A percentile compares a stretch with the other conserved stretches of the same genome.
Evolutionary conservation across 2,888 invertebrate species (phyloP).

Genomic region (Trissoscelio sp.): DNA sequence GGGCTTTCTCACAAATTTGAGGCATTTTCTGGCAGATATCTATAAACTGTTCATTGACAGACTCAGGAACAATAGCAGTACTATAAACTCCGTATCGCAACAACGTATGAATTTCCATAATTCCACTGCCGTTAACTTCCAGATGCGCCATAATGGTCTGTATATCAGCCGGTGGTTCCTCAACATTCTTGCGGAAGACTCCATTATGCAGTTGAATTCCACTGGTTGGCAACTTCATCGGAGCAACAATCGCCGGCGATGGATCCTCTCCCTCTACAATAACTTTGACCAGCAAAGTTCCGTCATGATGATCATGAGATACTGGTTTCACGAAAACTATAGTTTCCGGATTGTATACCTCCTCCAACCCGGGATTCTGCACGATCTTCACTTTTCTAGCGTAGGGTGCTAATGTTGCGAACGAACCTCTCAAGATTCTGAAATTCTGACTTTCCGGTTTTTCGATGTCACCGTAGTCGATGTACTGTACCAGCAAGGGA

Average conservation of each 20-base stretch:
- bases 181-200: neutral
- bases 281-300: neutral
- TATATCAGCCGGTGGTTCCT: neutral
- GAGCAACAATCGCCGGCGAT: too few relatives aligned
- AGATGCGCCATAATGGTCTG: conserved; percentile 1
- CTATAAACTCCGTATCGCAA: conserved; percentile 67
- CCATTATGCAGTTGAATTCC: neutral
- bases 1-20: conserved; percentile 44
- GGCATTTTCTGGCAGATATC: conserved; percentile 66
- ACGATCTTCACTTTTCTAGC: conserved; percentile 47
- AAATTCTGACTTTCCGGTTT: conserved; percentile 64
- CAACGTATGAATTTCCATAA: conserved; percentile 63
- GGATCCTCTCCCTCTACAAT: too few relatives aligned
- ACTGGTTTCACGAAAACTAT: conserved; percentile 54
- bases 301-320: conserved; percentile 12
- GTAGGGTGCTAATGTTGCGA: conserved; percentile 40
- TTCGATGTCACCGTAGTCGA: conserved; percentile 75
- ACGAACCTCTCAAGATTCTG: too few relatives aligned
- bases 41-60: conserved; percentile 21
- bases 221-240: neutral
- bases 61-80: conserved; percentile 63
- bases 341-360: conserved; percentile 49
- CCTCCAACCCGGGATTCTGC: conserved; percentile 1
- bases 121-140: conserved; percentile 52
- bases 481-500: conserved; percentile 72